Conservation (phyloP, 1,140 invertebrate species). For the Musca vetustissima region DNA sequence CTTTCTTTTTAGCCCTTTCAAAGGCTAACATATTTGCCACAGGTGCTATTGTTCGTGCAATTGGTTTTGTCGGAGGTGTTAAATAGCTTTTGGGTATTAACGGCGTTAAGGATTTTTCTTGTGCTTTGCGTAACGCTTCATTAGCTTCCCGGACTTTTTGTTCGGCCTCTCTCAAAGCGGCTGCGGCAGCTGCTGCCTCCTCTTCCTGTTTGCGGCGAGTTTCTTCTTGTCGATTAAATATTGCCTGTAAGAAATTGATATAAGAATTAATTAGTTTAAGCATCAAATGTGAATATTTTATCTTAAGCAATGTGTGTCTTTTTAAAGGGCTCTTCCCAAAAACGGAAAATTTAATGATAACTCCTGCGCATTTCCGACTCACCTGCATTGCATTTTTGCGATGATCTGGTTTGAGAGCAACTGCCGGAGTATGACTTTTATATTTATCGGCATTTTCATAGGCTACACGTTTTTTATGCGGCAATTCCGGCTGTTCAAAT, state of each 20-base stretch:
- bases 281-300: not conserved
- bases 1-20: constrained; percentile 62
- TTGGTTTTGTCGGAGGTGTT: constrained; percentile 34
- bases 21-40: constrained; percentile 64
- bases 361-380: no score
- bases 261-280: not conserved
- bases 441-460: constrained; percentile 51
- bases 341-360: no score
- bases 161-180: constrained; percentile 40
- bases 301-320: no score
- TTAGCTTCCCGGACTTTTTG: constrained; percentile 44
- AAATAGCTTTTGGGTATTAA: constrained; percentile 42
- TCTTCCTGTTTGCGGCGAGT: constrained; percentile 41
- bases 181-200: constrained; percentile 38
- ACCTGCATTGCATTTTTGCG: constrained; percentile 50
- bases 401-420: constrained; percentile 42
- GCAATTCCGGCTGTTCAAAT: constrained; percentile 34
- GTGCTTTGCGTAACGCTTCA: constrained; percentile 28
- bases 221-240: constrained; percentile 44
- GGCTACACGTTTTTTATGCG: constrained; percentile 57
- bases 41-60: constrained; percentile 61
- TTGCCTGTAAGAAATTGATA: constrained; percentile 31
- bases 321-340: no score
- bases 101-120: constrained; percentile 42
- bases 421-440: constrained; percentile 34